phyloP scores from a whole-genome alignment of 2,113 vertebrate genomes.

The Panthera leo region DNA sequence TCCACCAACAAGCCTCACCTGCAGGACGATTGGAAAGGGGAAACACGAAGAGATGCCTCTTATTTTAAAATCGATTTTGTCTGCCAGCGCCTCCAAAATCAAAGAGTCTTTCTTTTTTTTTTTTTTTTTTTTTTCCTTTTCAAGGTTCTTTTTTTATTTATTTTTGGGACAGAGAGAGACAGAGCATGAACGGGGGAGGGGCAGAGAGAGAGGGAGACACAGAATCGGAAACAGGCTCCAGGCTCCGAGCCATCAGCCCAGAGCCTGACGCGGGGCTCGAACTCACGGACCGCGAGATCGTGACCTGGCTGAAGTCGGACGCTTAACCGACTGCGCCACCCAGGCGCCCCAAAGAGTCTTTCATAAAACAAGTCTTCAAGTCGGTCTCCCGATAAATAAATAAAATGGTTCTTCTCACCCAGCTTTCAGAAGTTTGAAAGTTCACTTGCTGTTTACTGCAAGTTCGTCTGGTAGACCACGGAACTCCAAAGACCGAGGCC shows the following conservation, averaged over 20 bases:
- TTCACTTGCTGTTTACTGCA: not conserved
- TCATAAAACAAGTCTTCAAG: not conserved
- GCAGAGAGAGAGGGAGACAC: too few relatives aligned
- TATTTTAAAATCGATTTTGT: not conserved
- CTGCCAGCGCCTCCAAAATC: not conserved
- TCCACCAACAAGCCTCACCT: constrained; percentile 97
- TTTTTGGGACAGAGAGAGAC: too few relatives aligned
- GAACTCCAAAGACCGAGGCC: not conserved
- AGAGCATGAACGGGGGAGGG: too few relatives aligned
- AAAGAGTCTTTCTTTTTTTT: not conserved
- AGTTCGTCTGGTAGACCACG: not conserved
- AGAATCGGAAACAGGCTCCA: too few relatives aligned
- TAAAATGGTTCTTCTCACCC: not conserved
- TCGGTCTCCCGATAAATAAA: not conserved
- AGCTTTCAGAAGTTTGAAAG: not conserved
- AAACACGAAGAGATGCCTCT: not conserved
- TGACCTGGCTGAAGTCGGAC: too few relatives aligned
- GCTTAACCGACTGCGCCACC: too few relatives aligned
- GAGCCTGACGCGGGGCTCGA: too few relatives aligned
- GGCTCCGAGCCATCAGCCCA: too few relatives aligned
- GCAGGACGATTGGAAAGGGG: not conserved
- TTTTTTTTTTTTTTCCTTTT: too few relatives aligned
- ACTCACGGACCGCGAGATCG: too few relatives aligned
- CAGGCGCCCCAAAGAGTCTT: not conserved
- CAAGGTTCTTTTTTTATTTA: too few relatives aligned